These are phyloP conservation scores for Prionailurus viverrinus DNA, from an alignment of 2,113 vertebrate genomes.

Conservation along the genomic window DNA sequence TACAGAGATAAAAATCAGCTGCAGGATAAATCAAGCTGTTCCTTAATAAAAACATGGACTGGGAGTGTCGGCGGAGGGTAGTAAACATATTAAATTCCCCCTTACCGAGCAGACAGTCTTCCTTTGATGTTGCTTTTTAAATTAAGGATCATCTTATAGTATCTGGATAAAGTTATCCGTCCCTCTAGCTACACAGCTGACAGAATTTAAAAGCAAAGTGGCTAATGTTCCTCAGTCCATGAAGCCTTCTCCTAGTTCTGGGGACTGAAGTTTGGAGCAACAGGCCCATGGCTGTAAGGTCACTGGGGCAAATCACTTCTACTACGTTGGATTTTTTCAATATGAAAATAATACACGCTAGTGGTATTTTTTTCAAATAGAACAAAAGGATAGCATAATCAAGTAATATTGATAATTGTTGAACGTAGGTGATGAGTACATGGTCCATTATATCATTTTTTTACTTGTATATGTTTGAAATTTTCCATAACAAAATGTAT, in stretches of 20 bases:
- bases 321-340: background rate
- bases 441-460: background rate
- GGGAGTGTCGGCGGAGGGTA: too few relatives aligned
- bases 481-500: background rate
- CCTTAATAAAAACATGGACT: background rate
- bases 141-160: background rate
- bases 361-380: background rate
- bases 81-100: background rate
- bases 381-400: background rate
- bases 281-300: background rate
- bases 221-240: background rate
- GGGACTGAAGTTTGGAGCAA: background rate
- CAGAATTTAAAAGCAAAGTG: background rate
- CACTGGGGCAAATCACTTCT: background rate
- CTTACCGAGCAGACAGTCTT: background rate
- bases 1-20: conserved; percentile 50
- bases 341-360: background rate
- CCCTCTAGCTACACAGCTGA: background rate
- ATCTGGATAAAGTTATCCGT: background rate
- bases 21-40: background rate
- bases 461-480: background rate
- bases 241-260: background rate
- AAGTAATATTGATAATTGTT: background rate
- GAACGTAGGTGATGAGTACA: background rate
- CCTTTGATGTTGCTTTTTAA: conserved; percentile 60